Evolutionary conservation across 2,888 invertebrate species (phyloP), one percentile per base, ranked within the genome.

Genomic region (Ceramica pisi): DNA sequence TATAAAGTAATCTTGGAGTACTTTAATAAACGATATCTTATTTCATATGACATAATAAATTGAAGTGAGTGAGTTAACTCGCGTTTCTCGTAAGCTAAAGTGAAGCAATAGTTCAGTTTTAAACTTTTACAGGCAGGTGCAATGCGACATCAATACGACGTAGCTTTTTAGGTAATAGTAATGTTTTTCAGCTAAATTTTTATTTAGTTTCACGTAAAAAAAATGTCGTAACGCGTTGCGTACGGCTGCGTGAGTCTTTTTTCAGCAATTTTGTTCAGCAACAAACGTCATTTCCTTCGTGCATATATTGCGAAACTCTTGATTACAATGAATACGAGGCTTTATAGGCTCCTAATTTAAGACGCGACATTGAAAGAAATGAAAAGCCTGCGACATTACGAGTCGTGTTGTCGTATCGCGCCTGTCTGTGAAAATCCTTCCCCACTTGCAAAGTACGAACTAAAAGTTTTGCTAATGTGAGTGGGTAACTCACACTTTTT

Each of bases 391-490:
- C 6, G 4, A 50, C 4, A 21, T 7, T 23, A 23, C 53, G n/a
- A 38, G 21, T 21, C 21, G 3, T 21, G 21, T 35, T 21, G n/a
- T 2, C n/a, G 12, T 7, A 12, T 38, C 21, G 35, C 56, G 35
- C 6, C 56, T 14, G 8, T 56, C 35, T 38, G 35, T 7, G 8
- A 14, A 12, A 38, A 7, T 21, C 50, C 50, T 44, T n/a, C 46
- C 21, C 16, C 12, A 62, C 71, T 44, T 8, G 41, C 35, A 26
- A 60, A 60, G 31, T 53, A 46, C 19, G 35, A 67, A 53, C 75
- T 59, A 51, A 75, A 71, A 71, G 59, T 75, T 75, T 77, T 77
- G 75, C 60, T 55, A 60, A 53, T 48, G 61, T 41, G 51, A 61
- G 26, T 62, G 59, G 19, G 51, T 41, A 46, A 56, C 46, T 61